phyloP scores from a whole-genome alignment of 2,888 invertebrate genomes.

The Ernsta delagoae region DNA sequence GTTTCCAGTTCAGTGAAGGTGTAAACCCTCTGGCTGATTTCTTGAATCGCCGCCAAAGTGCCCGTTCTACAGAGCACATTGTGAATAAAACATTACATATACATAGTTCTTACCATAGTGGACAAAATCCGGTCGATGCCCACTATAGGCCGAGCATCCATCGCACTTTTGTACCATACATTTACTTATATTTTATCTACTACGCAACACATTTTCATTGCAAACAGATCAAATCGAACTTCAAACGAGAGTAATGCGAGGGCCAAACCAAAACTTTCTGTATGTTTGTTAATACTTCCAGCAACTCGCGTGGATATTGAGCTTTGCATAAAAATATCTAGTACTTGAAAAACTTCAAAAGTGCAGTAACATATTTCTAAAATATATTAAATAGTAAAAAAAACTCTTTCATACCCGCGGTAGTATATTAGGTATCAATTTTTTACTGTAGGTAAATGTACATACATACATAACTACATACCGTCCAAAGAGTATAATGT shows the following conservation, averaged over 20 bases:
- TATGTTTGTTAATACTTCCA: slow-evolving; percentile 36
- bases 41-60: slow-evolving; percentile 69
- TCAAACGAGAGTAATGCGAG: slow-evolving; percentile 37
- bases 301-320: slow-evolving; percentile 27
- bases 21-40: slow-evolving; percentile 57
- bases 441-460: too few species aligned
- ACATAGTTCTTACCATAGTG: slow-evolving; percentile 42
- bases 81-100: slow-evolving; percentile 55
- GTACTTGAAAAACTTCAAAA: slow-evolving; percentile 23
- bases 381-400: slow-evolving; percentile 8
- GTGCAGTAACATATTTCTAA: slow-evolving; percentile 11
- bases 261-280: slow-evolving; percentile 42
- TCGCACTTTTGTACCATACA: neutral
- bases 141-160: slow-evolving; percentile 24
- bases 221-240: slow-evolving; percentile 40
- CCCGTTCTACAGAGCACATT: slow-evolving; percentile 57
- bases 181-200: slow-evolving; percentile 23
- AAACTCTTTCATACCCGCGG: neutral
- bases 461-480: too few species aligned
- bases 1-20: slow-evolving; percentile 45
- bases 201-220: slow-evolving; percentile 37
- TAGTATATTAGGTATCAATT: too few species aligned
- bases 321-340: slow-evolving; percentile 31
- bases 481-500: too few species aligned
- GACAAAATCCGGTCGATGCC: slow-evolving; percentile 40